Evolutionary conservation across 2,888 invertebrate genomes (phyloP).

Genomic region (Thymelicus sylvestris): DNA sequence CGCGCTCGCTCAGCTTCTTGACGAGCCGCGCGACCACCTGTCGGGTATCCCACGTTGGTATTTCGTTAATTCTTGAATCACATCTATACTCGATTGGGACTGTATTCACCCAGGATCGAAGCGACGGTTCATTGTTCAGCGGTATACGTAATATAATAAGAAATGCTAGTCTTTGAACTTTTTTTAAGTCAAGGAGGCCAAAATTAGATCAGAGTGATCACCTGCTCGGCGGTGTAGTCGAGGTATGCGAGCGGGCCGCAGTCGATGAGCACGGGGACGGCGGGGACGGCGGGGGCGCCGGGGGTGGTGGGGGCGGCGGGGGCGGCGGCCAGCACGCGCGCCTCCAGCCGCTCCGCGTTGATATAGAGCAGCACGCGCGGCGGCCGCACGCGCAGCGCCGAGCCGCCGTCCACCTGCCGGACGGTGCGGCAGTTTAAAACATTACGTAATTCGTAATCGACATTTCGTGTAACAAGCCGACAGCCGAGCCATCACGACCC

Average conservation of each 20-base stretch:
- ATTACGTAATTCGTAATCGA: too few relatives aligned
- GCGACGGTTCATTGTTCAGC: too few relatives aligned
- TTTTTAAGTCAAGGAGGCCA: too few relatives aligned
- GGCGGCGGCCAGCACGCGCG: conserved; percentile 43
- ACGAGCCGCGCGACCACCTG: conserved; percentile 86
- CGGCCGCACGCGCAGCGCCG: conserved; percentile 60
- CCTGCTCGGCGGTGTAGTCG: conserved; percentile 88
- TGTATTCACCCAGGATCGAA: too few relatives aligned
- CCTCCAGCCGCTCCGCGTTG: conserved; percentile 68
- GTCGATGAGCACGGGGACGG: conserved; percentile 83
- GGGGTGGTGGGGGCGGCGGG: conserved; percentile 74
- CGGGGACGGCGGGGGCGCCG: conserved; percentile 86
- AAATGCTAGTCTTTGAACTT: too few relatives aligned
- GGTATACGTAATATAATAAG: too few relatives aligned
- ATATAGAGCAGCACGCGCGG: conserved; percentile 85
- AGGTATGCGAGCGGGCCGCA: conserved; percentile 86
- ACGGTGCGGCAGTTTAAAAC: too few relatives aligned
- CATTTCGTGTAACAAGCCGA: too few relatives aligned
- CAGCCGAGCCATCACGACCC: too few relatives aligned
- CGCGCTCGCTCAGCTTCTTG: conserved; percentile 79
- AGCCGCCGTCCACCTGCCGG: conserved; percentile 60
- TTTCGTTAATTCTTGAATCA: too few relatives aligned
- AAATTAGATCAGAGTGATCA: conserved; percentile 19
- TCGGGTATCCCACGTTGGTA: not conserved
- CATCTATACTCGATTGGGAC: too few relatives aligned